A percentile compares a stretch with the other conserved stretches of the same genome.
These are phyloP conservation scores for Limnephilus lunatus DNA, from an alignment of 2,888 invertebrate species.

Conservation along the genomic window DNA sequence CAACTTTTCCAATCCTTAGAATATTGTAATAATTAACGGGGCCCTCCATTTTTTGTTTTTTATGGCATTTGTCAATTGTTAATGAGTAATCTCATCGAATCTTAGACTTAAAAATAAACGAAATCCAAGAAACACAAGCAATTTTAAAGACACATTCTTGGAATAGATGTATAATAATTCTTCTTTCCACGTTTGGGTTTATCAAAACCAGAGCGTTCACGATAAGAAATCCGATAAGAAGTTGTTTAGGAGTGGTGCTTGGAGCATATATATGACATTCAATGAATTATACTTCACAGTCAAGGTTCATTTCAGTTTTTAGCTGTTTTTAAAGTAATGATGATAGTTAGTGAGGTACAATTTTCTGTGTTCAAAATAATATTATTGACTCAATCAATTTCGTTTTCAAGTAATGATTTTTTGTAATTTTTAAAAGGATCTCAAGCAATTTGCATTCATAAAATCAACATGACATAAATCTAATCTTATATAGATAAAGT, in stretches of 20 bases:
- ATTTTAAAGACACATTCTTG: background rate
- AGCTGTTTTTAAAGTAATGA: background rate
- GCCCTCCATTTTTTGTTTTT: background rate
- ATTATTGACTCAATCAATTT: background rate
- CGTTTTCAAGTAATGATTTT: background rate
- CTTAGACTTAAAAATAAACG: background rate
- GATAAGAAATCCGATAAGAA: conserved; percentile 39
- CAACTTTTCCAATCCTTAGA: background rate
- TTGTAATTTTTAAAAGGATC: background rate
- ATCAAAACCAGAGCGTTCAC: conserved; percentile 8
- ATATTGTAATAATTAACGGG: background rate
- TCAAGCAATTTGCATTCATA: background rate
- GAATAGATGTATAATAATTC: background rate
- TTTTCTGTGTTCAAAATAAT: background rate
- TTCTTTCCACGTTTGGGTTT: background rate
- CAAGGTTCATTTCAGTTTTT: background rate
- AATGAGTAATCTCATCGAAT: background rate
- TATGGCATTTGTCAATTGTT: background rate
- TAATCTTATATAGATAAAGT: background rate
- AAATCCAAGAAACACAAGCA: background rate
- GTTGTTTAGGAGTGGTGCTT: conserved; percentile 6
- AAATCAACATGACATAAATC: background rate
- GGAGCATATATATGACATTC: background rate
- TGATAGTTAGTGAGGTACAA: background rate
- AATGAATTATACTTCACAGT: background rate